Conservation (phyloP, 2,888 invertebrate genomes). For the Latrodectus elegans region DNA sequence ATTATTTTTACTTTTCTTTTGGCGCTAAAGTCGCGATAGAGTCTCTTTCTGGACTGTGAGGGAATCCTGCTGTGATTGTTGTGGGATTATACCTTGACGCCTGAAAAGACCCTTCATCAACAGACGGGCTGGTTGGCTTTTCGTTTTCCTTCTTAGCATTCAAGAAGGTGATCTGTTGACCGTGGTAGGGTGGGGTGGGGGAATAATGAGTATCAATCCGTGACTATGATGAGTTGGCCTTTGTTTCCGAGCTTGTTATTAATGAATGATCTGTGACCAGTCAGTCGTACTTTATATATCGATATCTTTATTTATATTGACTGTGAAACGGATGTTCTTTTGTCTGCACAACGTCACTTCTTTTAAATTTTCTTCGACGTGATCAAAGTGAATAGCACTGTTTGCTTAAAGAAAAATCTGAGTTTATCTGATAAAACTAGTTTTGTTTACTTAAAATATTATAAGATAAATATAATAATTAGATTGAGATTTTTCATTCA, state of each 20-base stretch:
- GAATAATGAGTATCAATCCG: constrained; percentile 4
- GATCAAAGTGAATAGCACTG: no score
- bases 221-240: constrained; percentile 32
- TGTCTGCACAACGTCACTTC: not conserved
- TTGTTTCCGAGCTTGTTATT: not conserved
- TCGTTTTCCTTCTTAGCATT: not conserved
- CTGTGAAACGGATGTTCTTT: not conserved
- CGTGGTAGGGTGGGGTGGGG: not conserved
- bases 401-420: no score
- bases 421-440: no score
- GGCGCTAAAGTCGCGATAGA: not conserved
- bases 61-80: not conserved
- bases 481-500: no score
- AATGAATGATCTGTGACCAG: not conserved
- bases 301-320: not conserved
- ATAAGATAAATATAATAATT: no score
- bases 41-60: no score
- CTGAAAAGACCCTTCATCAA: not conserved
- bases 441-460: no score
- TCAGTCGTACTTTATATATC: not conserved
- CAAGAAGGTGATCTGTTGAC: not conserved
- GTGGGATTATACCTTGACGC: not conserved
- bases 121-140: not conserved
- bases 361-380: no score
- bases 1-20: not conserved